These are phyloP conservation scores for Ivindomyrus marchei DNA, from an alignment of 2,113 vertebrate species.

Conservation along the genomic window DNA sequence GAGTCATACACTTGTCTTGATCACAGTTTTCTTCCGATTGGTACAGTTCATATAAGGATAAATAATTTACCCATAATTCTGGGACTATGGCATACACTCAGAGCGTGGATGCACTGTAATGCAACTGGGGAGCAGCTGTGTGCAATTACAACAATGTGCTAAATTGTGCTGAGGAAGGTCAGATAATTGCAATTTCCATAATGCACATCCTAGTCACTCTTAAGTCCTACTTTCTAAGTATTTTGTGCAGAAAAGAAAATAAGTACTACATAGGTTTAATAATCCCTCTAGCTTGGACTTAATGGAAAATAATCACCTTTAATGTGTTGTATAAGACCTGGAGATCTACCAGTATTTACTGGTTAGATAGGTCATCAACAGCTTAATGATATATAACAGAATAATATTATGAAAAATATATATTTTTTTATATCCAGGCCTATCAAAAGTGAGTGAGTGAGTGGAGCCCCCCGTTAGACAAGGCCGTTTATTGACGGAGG, in stretches of 20 bases:
- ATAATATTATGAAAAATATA: background rate
- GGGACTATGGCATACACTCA: background rate
- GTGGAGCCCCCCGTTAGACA: slow-evolving; percentile 13
- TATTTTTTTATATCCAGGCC: background rate
- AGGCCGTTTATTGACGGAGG: background rate
- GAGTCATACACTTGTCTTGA: background rate
- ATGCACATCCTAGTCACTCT: background rate
- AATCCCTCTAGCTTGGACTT: background rate
- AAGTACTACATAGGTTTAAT: slow-evolving; percentile 9
- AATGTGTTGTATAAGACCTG: background rate
- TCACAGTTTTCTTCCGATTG: background rate
- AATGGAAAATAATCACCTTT: background rate
- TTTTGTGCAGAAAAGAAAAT: background rate
- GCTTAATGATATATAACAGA: background rate
- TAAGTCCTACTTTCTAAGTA: background rate
- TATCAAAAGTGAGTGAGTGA: background rate
- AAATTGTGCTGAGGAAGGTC: slow-evolving; percentile 4
- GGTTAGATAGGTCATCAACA: background rate
- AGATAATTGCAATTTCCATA: slow-evolving; percentile 7
- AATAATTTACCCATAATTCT: background rate
- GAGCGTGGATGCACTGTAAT: background rate
- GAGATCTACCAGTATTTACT: background rate
- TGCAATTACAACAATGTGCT: background rate
- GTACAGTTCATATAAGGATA: background rate
- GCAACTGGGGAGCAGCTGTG: background rate